Percentiles rank a stretch among this genome's conserved stretches.
Evolutionary conservation across 2,888 invertebrate genomes (phyloP).

Genomic region (Platerodrilus igneus): DNA sequence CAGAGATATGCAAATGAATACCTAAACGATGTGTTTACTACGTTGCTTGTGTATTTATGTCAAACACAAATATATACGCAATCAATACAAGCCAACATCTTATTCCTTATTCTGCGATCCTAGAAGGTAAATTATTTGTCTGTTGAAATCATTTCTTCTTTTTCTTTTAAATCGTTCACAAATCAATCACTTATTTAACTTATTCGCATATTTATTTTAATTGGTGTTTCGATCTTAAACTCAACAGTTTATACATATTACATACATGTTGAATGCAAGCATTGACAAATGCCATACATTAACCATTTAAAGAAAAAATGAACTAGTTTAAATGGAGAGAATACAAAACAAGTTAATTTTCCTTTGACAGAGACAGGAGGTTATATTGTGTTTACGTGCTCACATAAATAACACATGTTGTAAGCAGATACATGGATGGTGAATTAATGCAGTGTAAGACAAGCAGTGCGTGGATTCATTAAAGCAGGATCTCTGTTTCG

Average conservation of each 20-base stretch:
- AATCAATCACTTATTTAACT: too few species aligned
- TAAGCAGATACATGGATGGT: slow-evolving; percentile 29
- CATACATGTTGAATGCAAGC: slow-evolving; percentile 1
- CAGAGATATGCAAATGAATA: slow-evolving; percentile 31
- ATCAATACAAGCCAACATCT: slow-evolving; percentile 32
- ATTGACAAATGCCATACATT: too few species aligned
- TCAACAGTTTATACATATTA: too few species aligned
- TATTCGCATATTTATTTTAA: too few species aligned
- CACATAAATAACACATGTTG: slow-evolving; percentile 31
- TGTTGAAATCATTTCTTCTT: too few species aligned
- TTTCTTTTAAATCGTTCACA: too few species aligned
- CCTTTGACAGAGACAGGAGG: slow-evolving; percentile 27
- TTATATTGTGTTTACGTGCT: slow-evolving; percentile 30
- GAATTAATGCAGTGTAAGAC: slow-evolving; percentile 37
- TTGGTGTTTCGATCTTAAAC: too few species aligned
- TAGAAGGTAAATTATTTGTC: too few species aligned
- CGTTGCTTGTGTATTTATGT: slow-evolving; percentile 34
- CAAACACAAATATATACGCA: slow-evolving; percentile 30
- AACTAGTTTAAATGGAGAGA: slow-evolving; percentile 8
- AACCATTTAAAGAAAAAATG: too few species aligned
- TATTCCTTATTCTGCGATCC: too few species aligned
- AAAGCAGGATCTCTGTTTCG: slow-evolving; percentile 30
- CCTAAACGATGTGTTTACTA: slow-evolving; percentile 31
- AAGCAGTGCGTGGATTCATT: slow-evolving; percentile 37
- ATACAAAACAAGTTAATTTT: slow-evolving; percentile 28